Conservation (phyloP, 2,888 invertebrate genomes). For the Tetropium fuscum region DNA sequence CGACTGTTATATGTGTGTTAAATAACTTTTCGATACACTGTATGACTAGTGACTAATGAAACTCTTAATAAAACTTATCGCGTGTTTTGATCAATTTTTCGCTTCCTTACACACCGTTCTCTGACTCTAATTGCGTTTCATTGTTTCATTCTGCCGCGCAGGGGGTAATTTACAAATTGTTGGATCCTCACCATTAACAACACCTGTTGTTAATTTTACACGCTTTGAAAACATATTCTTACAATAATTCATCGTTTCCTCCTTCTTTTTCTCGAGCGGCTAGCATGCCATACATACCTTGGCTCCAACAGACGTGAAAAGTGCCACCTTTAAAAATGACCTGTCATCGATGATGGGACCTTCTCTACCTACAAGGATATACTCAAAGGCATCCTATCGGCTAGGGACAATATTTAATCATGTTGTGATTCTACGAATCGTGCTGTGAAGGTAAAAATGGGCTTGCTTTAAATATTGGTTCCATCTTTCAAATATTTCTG, state of each 20-base stretch:
- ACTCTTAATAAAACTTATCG: too few relatives aligned
- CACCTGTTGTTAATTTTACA: not conserved
- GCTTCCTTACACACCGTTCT: not conserved
- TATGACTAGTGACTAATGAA: too few relatives aligned
- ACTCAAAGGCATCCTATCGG: too few relatives aligned
- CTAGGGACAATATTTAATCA: conserved; percentile 2
- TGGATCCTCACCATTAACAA: not conserved
- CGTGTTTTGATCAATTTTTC: not conserved
- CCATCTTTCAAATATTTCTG: too few relatives aligned
- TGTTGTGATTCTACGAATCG: conserved; percentile 5
- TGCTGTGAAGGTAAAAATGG: conserved; percentile 8
- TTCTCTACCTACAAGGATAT: too few relatives aligned
- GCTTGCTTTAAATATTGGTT: not conserved
- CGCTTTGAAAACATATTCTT: not conserved
- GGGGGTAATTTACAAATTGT: not conserved
- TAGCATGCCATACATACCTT: not conserved
- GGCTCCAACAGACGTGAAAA: not conserved
- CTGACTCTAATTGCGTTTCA: not conserved
- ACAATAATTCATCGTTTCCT: not conserved
- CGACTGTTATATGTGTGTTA: too few relatives aligned
- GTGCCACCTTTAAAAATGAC: not conserved
- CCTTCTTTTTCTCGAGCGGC: not conserved
- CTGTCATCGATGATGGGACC: too few relatives aligned
- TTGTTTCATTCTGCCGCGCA: conserved; percentile 1
- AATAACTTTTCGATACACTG: too few relatives aligned